These are phyloP conservation scores for Montifringilla adamsi DNA, from an alignment of 2,113 vertebrate genomes.

Conservation along the genomic window DNA sequence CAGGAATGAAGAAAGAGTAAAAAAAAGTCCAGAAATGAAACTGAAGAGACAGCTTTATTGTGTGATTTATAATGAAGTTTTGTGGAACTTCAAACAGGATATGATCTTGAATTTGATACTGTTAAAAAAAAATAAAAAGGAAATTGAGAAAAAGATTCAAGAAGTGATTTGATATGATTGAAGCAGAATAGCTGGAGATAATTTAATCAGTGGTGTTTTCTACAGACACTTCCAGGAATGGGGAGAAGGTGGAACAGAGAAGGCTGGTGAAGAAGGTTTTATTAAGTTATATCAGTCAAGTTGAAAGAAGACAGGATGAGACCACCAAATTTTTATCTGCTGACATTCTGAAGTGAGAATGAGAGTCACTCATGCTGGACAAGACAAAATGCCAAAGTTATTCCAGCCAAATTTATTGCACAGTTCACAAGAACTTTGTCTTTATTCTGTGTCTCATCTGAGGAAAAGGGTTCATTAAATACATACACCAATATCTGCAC, in stretches of 20 bases:
- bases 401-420: background rate
- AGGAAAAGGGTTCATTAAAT: background rate
- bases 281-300: background rate
- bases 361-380: background rate
- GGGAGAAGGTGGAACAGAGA: background rate
- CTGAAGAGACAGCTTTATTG: constrained; percentile 4
- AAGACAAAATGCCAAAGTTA: background rate
- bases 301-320: background rate
- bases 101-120: constrained; percentile 13
- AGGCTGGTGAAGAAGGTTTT: background rate
- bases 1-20: background rate
- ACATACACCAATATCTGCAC: background rate
- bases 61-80: constrained; percentile 35
- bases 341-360: background rate
- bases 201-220: background rate
- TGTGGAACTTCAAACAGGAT: constrained; percentile 17
- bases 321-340: background rate
- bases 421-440: background rate
- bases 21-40: background rate
- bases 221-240: background rate
- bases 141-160: background rate
- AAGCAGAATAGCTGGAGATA: background rate
- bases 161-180: background rate
- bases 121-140: constrained; percentile 7
- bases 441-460: background rate